A percentile compares a stretch with the other conserved stretches of the same genome.
phyloP scores from a whole-genome alignment of 2,888 invertebrate genomes.

The Parapristionchus giblindavisi region DNA sequence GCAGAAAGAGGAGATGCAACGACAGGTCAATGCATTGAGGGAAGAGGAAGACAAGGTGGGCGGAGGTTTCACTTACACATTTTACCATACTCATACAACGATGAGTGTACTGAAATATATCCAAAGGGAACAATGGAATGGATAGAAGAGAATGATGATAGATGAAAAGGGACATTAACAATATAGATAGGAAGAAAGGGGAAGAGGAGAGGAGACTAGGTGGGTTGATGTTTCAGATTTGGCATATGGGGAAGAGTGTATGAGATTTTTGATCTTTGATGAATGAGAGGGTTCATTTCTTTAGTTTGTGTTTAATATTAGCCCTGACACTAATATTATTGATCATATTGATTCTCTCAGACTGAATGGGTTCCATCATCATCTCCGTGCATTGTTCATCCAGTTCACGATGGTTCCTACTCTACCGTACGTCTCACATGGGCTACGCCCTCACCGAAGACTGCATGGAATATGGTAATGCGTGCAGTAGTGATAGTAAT shows the following conservation, averaged over 20 bases:
- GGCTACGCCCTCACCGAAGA: conserved; percentile 83
- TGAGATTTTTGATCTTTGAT: neutral
- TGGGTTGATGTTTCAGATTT: too few relatives aligned
- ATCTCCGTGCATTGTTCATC: neutral
- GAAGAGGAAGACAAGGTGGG: too few relatives aligned
- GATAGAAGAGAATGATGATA: too few relatives aligned
- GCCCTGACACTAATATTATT: neutral
- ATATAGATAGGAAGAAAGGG: neutral
- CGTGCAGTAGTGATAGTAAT: too few relatives aligned
- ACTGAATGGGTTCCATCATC: neutral
- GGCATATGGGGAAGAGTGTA: too few relatives aligned
- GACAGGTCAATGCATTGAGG: too few relatives aligned
- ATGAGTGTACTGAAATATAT: too few relatives aligned
- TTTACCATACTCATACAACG: too few relatives aligned
- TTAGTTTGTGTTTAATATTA: too few relatives aligned
- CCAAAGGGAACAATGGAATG: too few relatives aligned
- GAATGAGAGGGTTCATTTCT: neutral
- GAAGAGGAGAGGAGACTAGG: neutral
- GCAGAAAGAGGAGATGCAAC: too few relatives aligned
- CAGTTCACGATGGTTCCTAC: conserved; percentile 71
- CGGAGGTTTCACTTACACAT: too few relatives aligned
- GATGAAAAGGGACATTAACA: neutral
- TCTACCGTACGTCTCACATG: conserved; percentile 90
- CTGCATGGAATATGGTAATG: conserved; percentile 50
- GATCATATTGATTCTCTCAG: neutral